These are phyloP conservation scores for Rhagologus leucostigma DNA, from an alignment of 2,113 vertebrate species.

Conservation along the genomic window DNA sequence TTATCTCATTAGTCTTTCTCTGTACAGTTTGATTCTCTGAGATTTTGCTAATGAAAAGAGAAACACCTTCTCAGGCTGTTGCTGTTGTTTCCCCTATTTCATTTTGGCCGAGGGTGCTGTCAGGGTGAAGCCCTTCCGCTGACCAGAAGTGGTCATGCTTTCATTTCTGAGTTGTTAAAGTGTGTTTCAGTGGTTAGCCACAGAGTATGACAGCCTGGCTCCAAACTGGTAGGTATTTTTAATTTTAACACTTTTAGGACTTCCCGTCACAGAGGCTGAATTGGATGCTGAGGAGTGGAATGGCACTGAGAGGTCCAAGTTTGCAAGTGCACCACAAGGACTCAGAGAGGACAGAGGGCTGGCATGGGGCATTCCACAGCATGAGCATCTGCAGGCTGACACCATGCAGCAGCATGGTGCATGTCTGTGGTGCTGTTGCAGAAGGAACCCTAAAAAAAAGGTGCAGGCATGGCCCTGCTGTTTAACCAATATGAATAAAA, in stretches of 20 bases:
- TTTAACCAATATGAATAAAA: neutral
- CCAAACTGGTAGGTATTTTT: neutral
- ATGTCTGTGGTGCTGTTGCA: neutral
- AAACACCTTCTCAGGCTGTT: neutral
- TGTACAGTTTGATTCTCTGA: neutral
- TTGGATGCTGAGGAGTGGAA: neutral
- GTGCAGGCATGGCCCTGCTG: neutral
- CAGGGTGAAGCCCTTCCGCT: neutral
- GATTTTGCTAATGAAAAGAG: neutral
- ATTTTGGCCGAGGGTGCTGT: neutral
- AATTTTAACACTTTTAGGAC: neutral
- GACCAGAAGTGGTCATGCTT: neutral
- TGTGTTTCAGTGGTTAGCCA: neutral
- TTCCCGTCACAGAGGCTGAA: neutral
- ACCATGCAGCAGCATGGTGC: accelerated
- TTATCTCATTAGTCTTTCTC: neutral
- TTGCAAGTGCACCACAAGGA: neutral
- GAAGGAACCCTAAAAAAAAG: accelerated
- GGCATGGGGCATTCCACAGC: neutral
- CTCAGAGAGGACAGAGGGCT: accelerated
- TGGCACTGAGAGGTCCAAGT: neutral
- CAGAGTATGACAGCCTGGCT: neutral
- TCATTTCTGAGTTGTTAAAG: neutral
- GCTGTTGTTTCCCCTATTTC: neutral
- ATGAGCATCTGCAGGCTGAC: neutral